These are phyloP conservation scores for Syngnathus floridae DNA, from an alignment of 2,113 vertebrate species.

Conservation along the genomic window DNA sequence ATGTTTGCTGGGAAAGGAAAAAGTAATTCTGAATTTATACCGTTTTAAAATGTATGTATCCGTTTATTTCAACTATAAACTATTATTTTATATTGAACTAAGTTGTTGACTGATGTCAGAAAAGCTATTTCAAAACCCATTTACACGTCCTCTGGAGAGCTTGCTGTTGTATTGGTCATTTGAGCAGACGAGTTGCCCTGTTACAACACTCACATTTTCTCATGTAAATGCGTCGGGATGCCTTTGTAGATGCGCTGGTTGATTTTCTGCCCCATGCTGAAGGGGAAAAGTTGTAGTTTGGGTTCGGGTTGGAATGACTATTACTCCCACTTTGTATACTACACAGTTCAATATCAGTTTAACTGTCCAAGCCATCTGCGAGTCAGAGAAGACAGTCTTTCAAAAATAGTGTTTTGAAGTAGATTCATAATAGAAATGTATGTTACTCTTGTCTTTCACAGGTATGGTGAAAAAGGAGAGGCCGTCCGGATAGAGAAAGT, in stretches of 20 bases:
- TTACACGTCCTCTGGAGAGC: not conserved
- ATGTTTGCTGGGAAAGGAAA: too few species aligned
- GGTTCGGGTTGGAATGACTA: not conserved
- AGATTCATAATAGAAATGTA: not conserved
- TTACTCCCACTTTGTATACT: not conserved
- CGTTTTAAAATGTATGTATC: too few species aligned
- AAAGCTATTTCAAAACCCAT: not conserved
- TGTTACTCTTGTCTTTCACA: constrained; percentile 48
- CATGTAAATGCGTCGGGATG: not conserved
- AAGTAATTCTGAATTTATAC: too few species aligned
- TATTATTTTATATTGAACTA: too few species aligned
- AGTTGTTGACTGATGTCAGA: not conserved
- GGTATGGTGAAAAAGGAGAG: constrained; percentile 91
- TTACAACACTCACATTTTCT: not conserved
- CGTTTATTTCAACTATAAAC: too few species aligned
- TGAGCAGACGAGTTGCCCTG: not conserved
- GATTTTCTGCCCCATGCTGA: not conserved
- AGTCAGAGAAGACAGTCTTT: not conserved
- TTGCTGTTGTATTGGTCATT: too few species aligned
- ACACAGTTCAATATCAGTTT: not conserved
- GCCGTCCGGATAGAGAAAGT: constrained; percentile 95
- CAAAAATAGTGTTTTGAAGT: not conserved
- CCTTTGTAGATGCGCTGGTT: not conserved
- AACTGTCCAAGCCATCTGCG: not conserved
- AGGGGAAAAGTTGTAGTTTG: not conserved